Conservation (phyloP, 2,888 invertebrate species). For the Bembecia ichneumoniformis region DNA sequence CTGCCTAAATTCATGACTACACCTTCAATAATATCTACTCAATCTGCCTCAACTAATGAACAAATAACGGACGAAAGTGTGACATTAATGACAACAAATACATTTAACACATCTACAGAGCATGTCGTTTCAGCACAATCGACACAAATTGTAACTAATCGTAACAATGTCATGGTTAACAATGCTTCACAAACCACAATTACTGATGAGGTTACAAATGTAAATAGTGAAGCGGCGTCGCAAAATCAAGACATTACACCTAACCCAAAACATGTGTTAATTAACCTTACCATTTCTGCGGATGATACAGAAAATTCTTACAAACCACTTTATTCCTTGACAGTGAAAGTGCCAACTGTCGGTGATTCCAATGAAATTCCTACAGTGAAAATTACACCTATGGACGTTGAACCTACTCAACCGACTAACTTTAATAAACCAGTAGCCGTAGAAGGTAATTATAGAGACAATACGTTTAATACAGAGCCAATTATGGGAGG, state of each 20-base stretch:
- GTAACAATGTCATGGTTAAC: slow-evolving; percentile 25
- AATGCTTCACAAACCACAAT: slow-evolving; percentile 19
- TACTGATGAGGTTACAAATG: slow-evolving; percentile 23
- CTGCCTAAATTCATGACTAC: slow-evolving; percentile 13
- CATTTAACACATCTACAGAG: slow-evolving; percentile 30
- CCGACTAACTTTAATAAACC: slow-evolving; percentile 59
- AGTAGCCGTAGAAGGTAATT: slow-evolving; percentile 45
- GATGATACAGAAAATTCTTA: slow-evolving; percentile 67
- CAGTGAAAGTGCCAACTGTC: slow-evolving; percentile 83
- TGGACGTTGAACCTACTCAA: slow-evolving; percentile 50
- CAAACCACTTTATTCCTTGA: slow-evolving; percentile 82
- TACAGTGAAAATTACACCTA: slow-evolving; percentile 69
- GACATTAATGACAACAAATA: slow-evolving; percentile 26
- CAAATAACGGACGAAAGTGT: slow-evolving; percentile 18
- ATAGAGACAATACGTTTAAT: slow-evolving; percentile 24
- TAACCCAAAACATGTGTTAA: slow-evolving; percentile 77
- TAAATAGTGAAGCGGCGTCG: slow-evolving; percentile 35
- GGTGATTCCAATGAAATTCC: slow-evolving; percentile 66
- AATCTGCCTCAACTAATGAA: slow-evolving; percentile 21
- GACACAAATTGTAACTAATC: slow-evolving; percentile 28
- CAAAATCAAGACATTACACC: slow-evolving; percentile 38
- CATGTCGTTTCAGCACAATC: slow-evolving; percentile 33
- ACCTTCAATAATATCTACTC: slow-evolving; percentile 11
- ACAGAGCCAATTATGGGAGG: slow-evolving; percentile 67
- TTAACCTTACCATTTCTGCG: slow-evolving; percentile 86